A percentile compares a stretch with the other conserved stretches of the same genome.
These are phyloP conservation scores for Cryptotis parvus DNA, from an alignment of 2,113 vertebrate species.

Conservation along the genomic window DNA sequence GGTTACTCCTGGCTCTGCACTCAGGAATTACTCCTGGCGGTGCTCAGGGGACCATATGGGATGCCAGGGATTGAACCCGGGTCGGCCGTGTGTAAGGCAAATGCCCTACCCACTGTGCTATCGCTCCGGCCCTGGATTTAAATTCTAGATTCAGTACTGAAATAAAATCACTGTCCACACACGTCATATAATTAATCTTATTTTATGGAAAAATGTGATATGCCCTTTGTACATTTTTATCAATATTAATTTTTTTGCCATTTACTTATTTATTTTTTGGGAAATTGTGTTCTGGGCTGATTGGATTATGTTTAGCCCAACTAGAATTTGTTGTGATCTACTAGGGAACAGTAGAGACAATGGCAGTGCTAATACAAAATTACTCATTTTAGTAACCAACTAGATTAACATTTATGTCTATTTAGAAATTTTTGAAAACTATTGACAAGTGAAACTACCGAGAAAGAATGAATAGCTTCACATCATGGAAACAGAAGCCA, in stretches of 20 bases:
- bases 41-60: no score
- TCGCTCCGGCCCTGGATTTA: no score
- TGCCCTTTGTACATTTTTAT: neutral
- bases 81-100: no score
- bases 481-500: conserved; percentile 25
- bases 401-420: neutral
- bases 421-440: conserved; percentile 10
- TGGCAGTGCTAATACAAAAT: neutral
- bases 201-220: conserved; percentile 53
- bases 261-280: neutral
- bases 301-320: conserved; percentile 11
- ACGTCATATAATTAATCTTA: neutral
- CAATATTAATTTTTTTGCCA: conserved; percentile 49
- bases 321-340: neutral
- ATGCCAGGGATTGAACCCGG: no score
- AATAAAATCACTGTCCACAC: conserved; percentile 38
- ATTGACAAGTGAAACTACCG: conserved; percentile 1
- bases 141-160: conserved; percentile 7
- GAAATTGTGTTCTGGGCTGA: neutral
- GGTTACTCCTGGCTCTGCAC: no score
- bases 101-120: no score
- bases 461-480: conserved; percentile 32
- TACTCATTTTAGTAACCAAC: neutral
- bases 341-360: neutral
- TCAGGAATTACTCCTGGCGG: no score